These are phyloP conservation scores for Podarcis lilfordi DNA, from an alignment of 2,797 vertebrate genomes.

Conservation along the genomic window DNA sequence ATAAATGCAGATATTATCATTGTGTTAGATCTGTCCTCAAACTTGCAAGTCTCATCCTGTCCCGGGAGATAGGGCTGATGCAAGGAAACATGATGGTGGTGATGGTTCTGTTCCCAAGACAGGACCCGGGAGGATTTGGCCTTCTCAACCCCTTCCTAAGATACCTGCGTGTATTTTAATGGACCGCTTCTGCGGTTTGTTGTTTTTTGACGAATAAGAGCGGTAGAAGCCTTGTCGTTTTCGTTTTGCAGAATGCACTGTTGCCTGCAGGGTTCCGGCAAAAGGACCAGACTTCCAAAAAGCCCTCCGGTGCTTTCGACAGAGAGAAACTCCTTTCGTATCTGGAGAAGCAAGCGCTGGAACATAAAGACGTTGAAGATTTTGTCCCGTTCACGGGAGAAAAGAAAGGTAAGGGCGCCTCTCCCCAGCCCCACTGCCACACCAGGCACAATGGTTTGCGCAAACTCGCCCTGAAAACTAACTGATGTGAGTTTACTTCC, in stretches of 20 bases:
- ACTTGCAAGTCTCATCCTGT: too few species aligned
- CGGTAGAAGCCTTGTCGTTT: rapidly evolving
- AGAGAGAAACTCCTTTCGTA: slow-evolving; percentile 89
- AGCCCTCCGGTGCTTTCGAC: slow-evolving; percentile 84
- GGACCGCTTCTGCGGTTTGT: too few species aligned
- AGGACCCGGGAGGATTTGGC: too few species aligned
- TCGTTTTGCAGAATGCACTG: slow-evolving; percentile 87
- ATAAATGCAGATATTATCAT: too few species aligned
- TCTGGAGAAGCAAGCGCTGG: slow-evolving; percentile 94
- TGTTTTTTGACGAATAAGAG: too few species aligned
- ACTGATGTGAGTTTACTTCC: too few species aligned
- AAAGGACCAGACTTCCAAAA: slow-evolving; percentile 93
- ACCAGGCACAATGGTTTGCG: neutral
- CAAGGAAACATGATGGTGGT: too few species aligned
- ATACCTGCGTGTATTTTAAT: too few species aligned
- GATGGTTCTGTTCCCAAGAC: too few species aligned
- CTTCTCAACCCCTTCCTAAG: too few species aligned
- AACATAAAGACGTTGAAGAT: slow-evolving; percentile 94
- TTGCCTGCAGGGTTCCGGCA: slow-evolving; percentile 94
- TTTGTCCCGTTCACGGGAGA: slow-evolving; percentile 93
- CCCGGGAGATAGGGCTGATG: too few species aligned
- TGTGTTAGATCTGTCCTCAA: too few species aligned
- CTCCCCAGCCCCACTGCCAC: neutral
- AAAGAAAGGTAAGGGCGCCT: slow-evolving; percentile 86
- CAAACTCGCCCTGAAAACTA: neutral